Conservation (phyloP, 2,797 vertebrate genomes). For the Myotis myotis region DNA sequence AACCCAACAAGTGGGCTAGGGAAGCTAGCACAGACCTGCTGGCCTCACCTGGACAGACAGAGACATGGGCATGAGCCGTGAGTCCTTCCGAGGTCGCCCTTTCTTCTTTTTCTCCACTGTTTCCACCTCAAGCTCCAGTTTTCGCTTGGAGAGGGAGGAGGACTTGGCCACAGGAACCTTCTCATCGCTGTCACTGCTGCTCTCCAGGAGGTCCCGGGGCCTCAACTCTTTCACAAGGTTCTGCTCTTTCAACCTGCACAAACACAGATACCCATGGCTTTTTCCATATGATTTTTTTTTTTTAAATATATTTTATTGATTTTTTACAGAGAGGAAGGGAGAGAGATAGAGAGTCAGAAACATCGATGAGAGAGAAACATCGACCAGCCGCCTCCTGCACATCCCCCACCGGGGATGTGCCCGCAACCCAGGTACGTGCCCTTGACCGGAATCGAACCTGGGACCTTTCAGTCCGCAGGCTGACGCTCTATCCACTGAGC, state of each 20-base stretch:
- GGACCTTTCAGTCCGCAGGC: too few species aligned
- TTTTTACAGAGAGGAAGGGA: too few species aligned
- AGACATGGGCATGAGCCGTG: slow-evolving; percentile 88
- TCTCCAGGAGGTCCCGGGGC: slow-evolving; percentile 90
- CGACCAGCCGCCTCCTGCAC: too few species aligned
- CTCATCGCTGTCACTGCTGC: slow-evolving; percentile 98
- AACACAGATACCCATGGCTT: background rate
- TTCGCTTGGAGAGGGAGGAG: slow-evolving; percentile 90
- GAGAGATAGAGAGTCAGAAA: too few species aligned
- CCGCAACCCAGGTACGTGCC: too few species aligned
- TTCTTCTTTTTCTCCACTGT: slow-evolving; percentile 97
- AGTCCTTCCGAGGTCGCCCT: slow-evolving; percentile 94
- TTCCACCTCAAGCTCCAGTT: slow-evolving; percentile 92
- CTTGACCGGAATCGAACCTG: too few species aligned
- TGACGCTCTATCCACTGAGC: too few species aligned
- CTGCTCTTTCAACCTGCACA: slow-evolving; percentile 89
- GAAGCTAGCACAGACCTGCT: background rate
- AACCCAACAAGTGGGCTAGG: background rate
- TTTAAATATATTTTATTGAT: too few species aligned
- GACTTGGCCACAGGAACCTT: slow-evolving; percentile 91
- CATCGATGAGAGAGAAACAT: too few species aligned
- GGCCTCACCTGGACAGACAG: slow-evolving; percentile 86
- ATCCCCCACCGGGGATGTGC: too few species aligned
- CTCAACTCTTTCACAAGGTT: slow-evolving; percentile 89
- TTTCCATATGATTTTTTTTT: background rate